Evolutionary conservation across 2,888 invertebrate species (phyloP).

Genomic region (Volucella inflata): DNA sequence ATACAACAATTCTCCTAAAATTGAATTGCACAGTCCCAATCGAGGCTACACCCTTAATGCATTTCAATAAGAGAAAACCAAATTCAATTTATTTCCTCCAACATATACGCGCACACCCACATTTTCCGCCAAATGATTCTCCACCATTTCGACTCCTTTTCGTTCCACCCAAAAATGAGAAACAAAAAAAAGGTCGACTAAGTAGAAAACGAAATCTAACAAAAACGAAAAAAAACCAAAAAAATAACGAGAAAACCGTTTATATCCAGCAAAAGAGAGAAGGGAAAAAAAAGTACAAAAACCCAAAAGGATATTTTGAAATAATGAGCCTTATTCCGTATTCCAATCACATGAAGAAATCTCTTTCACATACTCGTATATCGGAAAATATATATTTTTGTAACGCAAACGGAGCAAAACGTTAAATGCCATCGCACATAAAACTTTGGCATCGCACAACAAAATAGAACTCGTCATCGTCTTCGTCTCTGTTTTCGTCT

Average conservation of each 20-base stretch:
- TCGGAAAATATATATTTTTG: conserved; percentile 62
- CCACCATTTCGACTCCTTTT: neutral
- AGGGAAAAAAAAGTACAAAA: neutral
- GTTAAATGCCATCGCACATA: conserved; percentile 75
- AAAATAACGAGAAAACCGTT: conserved; percentile 60
- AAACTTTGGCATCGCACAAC: conserved; percentile 65
- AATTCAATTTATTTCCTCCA: conserved; percentile 69
- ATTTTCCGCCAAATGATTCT: conserved; percentile 55
- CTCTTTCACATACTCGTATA: conserved; percentile 64
- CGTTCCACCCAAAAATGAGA: neutral
- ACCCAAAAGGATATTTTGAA: conserved; percentile 70
- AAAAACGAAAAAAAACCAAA: conserved; percentile 27
- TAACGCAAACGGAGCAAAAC: conserved; percentile 71
- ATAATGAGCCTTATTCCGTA: conserved; percentile 76
- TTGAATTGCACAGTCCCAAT: conserved; percentile 64
- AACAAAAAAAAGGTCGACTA: conserved; percentile 1
- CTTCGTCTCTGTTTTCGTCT: conserved; percentile 29
- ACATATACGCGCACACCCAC: conserved; percentile 65
- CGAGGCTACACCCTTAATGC: conserved; percentile 62
- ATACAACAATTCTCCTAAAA: conserved; percentile 16
- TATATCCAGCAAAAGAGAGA: conserved; percentile 41
- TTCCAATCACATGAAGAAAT: conserved; percentile 75
- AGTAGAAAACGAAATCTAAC: neutral
- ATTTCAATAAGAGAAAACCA: conserved; percentile 62
- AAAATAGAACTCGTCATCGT: conserved; percentile 67